Evolutionary conservation across 2,797 vertebrate species (phyloP), one percentile per base, ranked within the genome.

Genomic region (Catharus ustulatus): DNA sequence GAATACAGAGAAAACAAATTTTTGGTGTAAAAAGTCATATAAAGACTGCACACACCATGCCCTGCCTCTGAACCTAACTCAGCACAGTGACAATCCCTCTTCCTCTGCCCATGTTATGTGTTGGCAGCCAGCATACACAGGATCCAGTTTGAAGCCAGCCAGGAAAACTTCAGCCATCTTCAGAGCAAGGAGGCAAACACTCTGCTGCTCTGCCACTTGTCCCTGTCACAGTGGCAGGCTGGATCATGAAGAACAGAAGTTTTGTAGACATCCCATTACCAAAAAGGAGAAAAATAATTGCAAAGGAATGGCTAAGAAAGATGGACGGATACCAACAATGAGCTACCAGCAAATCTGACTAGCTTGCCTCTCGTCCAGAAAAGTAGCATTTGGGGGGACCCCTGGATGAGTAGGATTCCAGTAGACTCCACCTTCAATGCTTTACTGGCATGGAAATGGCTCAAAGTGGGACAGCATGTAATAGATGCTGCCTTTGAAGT

Each of bases 371-470:
- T 26, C 72, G 45, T 91, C 81, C 67, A 92, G 57, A 88, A 84
- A 82, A 94, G 92, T 89, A 95, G 92, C 91, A 94, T 13, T 15
- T 24, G 55, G 57, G 64, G 78, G 27, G 34, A 63, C 22, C 63
- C 45, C 75, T 86, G 81, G 90, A 77, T 74, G 57, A 92, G 84
- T 38, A 93, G 66, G 48, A 94, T 87, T 95, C 92, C 94, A 91
- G 71, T 46, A 91, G 90, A 87, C 24, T 90, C 71, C 77, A 90
- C 73, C 88, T 96, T 93, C 84, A 63, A 59, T 36, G 86, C 90
- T 94, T 95, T 76, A 95, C 91, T 94, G 93, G 92, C 91, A 95
- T 87, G 88, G 76, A 87, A 95, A 95, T 80, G 96, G 94, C 94
- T 97, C 93, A 71, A 87, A 91, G 71, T 67, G 63, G 43, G 91